Evolutionary conservation across 1,140 invertebrate species (phyloP), one percentile per base, ranked within the genome.

Genomic region (Drosophila hydei): DNA sequence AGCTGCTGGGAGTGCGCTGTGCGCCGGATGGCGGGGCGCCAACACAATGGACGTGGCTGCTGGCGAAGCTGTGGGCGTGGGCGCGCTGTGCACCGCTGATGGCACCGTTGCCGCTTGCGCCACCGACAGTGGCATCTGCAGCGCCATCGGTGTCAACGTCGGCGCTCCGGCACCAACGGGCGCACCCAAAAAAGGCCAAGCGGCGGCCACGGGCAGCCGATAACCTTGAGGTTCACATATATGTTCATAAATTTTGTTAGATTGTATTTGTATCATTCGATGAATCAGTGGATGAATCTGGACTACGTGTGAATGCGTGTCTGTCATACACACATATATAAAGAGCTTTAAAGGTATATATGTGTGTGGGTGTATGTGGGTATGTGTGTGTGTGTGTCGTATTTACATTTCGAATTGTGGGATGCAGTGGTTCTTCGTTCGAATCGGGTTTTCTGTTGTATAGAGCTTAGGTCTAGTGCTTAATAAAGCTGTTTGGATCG

Each of bases 171-270:
- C 89, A 43, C 88, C 80, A 38, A 89, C 60, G 21, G 90, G 88
- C 54, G 87, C 92, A 91, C 92, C 92, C 92, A 93, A 63, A 76
- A 91, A 91, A 54, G 90, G 91, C 91, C 91, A 91, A 50, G 90
- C 83, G 50, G 89, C 78, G 63, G 85, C 79, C 70, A 93, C 92
- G 67, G 93, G 93, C 84, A 94, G 92, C 87, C 94, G 93, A 92
- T 94, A 93, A 92, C 93, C 93, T 91, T 91, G 48, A 70, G 67
- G 72, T 88, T 83, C 67, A 78, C 75, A 77, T 69, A 55, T 9
- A 64, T 33, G 67, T 63, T 70, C 50, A 64, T 58, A 65, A 71
- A 65, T 65, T 71, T 71, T 52, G 68, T 71, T 71, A 71, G 61
- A 51, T 71, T 56, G 45, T 42, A 25, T 64, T 60, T 36, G 40